Percentiles rank a stretch among this genome's conserved stretches.
These are phyloP conservation scores for Pterostichus niger DNA, from an alignment of 2,888 invertebrate species.

Conservation along the genomic window DNA sequence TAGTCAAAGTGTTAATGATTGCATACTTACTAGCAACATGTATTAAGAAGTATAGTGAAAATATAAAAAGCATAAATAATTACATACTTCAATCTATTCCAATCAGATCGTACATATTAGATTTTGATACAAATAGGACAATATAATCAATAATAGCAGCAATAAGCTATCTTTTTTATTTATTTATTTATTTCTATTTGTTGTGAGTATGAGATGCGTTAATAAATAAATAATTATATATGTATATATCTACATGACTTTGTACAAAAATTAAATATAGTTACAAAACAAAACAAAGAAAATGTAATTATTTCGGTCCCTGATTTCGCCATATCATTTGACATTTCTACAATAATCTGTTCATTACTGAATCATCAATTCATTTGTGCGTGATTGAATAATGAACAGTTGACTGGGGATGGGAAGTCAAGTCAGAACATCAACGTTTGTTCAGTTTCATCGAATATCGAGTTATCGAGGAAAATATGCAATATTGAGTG, in stretches of 20 bases:
- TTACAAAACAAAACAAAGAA: conserved; percentile 70
- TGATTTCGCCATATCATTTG: conserved; percentile 71
- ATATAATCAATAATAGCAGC: conserved; percentile 56
- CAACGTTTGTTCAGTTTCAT: conserved; percentile 58
- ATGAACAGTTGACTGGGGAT: conserved; percentile 58
- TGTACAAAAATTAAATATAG: conserved; percentile 75
- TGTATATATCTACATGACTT: conserved; percentile 76
- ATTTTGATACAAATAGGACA: conserved; percentile 66
- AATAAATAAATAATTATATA: conserved; percentile 74
- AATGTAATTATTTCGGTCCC: conserved; percentile 74
- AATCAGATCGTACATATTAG: conserved; percentile 61
- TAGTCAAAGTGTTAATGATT: conserved; percentile 22
- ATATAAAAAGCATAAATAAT: conserved; percentile 52
- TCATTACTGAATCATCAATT: conserved; percentile 56
- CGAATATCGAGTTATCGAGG: conserved; percentile 48
- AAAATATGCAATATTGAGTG: conserved; percentile 34
- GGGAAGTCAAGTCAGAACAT: conserved; percentile 48
- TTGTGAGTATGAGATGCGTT: conserved; percentile 78
- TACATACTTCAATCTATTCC: conserved; percentile 64
- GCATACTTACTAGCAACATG: conserved; percentile 55
- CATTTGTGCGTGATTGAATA: conserved; percentile 46
- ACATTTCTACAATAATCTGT: conserved; percentile 58
- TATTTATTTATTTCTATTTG: conserved; percentile 72
- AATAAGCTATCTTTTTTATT: conserved; percentile 46
- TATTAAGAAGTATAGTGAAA: conserved; percentile 47